A percentile compares a stretch with the other conserved stretches of the same genome.
Evolutionary conservation across 2,797 vertebrate species (phyloP).

Genomic region (Coregonus sp.): DNA sequence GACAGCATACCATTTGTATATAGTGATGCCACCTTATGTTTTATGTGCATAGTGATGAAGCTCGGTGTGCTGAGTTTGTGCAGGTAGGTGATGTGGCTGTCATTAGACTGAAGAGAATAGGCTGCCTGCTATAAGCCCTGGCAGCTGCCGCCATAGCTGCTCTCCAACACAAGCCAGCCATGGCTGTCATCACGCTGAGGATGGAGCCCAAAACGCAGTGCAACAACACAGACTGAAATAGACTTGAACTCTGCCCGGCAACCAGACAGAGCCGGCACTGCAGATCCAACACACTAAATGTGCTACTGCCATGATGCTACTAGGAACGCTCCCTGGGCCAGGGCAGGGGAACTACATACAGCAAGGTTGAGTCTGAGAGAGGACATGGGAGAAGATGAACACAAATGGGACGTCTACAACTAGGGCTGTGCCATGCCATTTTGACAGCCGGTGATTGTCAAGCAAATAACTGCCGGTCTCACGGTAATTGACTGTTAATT

Average conservation of each 20-base stretch:
- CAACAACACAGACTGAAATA: slow-evolving; percentile 41
- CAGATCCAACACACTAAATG: slow-evolving; percentile 29
- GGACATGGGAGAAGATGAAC: neutral
- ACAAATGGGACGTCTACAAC: neutral
- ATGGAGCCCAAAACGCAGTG: slow-evolving; percentile 26
- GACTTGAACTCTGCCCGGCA: slow-evolving; percentile 53
- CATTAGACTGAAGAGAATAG: slow-evolving; percentile 58
- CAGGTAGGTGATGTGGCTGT: slow-evolving; percentile 57
- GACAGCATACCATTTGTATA: slow-evolving; percentile 45
- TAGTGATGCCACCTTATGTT: slow-evolving; percentile 20
- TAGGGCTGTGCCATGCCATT: too few relatives aligned
- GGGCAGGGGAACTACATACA: neutral
- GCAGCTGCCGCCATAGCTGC: slow-evolving; percentile 35
- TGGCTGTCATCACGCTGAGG: slow-evolving; percentile 43
- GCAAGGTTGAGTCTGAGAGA: neutral
- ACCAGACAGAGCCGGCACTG: slow-evolving; percentile 39
- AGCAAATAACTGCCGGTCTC: too few relatives aligned
- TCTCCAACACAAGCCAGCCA: slow-evolving; percentile 24
- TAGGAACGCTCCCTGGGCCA: neutral
- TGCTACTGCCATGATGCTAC: slow-evolving; percentile 2
- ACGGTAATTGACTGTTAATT: too few relatives aligned
- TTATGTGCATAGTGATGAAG: slow-evolving; percentile 66
- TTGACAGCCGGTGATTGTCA: too few relatives aligned
- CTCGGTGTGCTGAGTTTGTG: slow-evolving; percentile 40
- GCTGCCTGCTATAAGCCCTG: slow-evolving; percentile 29